Evolutionary conservation across 2,113 vertebrate species (phyloP), one percentile per base, ranked within the genome.

Genomic region (Phylloscopus trochilus): DNA sequence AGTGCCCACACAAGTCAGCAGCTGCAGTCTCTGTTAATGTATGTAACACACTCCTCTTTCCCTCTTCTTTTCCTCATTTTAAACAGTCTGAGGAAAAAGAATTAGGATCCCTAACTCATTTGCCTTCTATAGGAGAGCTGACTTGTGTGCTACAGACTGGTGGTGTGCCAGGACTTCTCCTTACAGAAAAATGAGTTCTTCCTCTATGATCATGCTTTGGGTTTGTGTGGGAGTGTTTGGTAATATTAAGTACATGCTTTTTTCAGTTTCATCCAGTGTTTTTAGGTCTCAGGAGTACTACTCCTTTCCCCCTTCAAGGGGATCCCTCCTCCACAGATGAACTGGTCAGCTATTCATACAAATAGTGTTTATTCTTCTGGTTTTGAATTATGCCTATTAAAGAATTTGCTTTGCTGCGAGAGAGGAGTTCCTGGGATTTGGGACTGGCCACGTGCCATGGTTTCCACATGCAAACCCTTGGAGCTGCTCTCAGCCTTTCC

Each of bases 281-380:
- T 93, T 93, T 79, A 66, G 13, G 56, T 94, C 94, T 96, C 95
- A 91, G 41, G 84, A 47, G 78, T 78, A 75, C 43, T 79, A 56
- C 18, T 87, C 6, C 33, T 59, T 87, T 87, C 64, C 64, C 64
- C 37, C 14, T 12, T 94, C 81, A 84, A 90, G 93, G 92, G 73
- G 70, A 94, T 96, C 92, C 87, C 88, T 95, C 92, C 93, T 97
- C 90, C 91, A 75, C 74, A 92, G 51, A 90, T 91, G 85, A 96
- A 80, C 83, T 67, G 86, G 74, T 95, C 88, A 93, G 51, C 87
- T 94, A 89, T 93, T 95, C 73, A 88, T 82, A 88, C 21, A 93
- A 86, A 82, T 88, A 58, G 55, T 95, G 74, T 97, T 97, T 96
- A 92, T 96, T 96, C 78, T 85, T 95, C 77, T 95, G 82, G 14